Conservation (phyloP, 2,113 vertebrate genomes). For the Xerus inauris region DNA sequence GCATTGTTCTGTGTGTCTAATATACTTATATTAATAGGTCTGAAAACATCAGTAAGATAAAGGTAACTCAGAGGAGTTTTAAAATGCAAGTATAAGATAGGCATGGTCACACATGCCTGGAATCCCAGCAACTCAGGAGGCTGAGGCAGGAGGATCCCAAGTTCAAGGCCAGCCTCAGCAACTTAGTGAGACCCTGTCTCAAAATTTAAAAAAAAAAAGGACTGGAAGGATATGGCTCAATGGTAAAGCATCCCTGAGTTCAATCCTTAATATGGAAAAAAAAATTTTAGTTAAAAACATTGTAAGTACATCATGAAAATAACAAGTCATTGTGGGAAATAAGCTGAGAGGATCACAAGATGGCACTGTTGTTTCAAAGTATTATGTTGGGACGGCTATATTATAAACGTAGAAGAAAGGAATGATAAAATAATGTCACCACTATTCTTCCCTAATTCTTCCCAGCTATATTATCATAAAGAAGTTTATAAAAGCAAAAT, state of each 20-base stretch:
- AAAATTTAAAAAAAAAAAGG: no score
- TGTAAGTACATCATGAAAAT: neutral
- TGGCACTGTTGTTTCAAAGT: neutral
- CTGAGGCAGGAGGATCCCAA: no score
- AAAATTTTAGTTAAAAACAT: no score
- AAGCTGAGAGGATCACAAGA: neutral
- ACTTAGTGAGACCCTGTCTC: no score
- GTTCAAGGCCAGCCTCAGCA: no score
- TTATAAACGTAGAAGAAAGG: neutral
- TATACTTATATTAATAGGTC: neutral
- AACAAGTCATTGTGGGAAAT: neutral
- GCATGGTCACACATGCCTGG: no score
- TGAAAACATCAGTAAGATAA: constrained; percentile 2
- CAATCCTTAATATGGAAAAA: no score
- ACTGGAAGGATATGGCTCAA: no score
- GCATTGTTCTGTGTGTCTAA: neutral
- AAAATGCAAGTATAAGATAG: neutral
- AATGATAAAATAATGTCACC: neutral
- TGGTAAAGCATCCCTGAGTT: no score
- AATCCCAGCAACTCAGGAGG: no score
- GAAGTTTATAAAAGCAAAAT: neutral
- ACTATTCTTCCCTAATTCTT: neutral
- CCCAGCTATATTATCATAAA: neutral
- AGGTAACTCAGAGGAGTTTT: neutral
- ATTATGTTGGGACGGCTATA: neutral